A percentile compares a stretch with the other conserved stretches of the same genome.
phyloP scores from a whole-genome alignment of 1,140 invertebrate genomes.

The Scaptomyza montana region DNA sequence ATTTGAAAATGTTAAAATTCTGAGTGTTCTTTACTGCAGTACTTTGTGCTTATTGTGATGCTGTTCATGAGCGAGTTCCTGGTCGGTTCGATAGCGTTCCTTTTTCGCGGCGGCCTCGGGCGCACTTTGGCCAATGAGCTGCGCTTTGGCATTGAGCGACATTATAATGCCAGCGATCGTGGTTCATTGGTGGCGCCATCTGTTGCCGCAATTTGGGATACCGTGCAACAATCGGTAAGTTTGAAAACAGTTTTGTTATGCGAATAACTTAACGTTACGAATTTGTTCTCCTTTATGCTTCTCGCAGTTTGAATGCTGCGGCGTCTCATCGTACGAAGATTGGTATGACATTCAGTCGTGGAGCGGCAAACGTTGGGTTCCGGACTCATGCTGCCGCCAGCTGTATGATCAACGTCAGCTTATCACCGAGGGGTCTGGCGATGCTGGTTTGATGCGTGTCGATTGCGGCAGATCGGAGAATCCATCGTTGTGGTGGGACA shows the following conservation, averaged over 20 bases:
- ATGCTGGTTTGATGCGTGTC: conserved; percentile 54
- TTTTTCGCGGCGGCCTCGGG: conserved; percentile 89
- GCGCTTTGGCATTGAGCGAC: conserved; percentile 87
- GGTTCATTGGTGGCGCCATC: conserved; percentile 85
- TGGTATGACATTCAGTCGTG: conserved; percentile 93
- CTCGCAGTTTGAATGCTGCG: conserved; percentile 91
- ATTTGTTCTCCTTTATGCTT: too few species aligned
- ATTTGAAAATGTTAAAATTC: neutral
- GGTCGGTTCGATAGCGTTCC: conserved; percentile 90
- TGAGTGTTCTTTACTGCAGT: conserved; percentile 85
- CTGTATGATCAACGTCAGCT: conserved; percentile 82
- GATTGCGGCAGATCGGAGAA: conserved; percentile 84
- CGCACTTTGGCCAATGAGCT: conserved; percentile 88
- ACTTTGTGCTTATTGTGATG: conserved; percentile 92
- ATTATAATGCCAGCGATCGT: conserved; percentile 88
- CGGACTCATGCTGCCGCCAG: conserved; percentile 91
- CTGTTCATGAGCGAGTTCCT: conserved; percentile 92
- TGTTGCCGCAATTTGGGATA: conserved; percentile 89
- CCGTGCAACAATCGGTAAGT: conserved; percentile 88
- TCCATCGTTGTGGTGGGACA: conserved; percentile 86
- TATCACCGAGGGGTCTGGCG: conserved; percentile 84
- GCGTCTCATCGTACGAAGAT: conserved; percentile 91
- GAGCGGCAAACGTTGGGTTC: conserved; percentile 89
- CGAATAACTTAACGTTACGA: too few species aligned
- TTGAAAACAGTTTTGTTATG: conserved; percentile 2